phyloP scores from a whole-genome alignment of 2,113 vertebrate species.

The Grus americana region DNA sequence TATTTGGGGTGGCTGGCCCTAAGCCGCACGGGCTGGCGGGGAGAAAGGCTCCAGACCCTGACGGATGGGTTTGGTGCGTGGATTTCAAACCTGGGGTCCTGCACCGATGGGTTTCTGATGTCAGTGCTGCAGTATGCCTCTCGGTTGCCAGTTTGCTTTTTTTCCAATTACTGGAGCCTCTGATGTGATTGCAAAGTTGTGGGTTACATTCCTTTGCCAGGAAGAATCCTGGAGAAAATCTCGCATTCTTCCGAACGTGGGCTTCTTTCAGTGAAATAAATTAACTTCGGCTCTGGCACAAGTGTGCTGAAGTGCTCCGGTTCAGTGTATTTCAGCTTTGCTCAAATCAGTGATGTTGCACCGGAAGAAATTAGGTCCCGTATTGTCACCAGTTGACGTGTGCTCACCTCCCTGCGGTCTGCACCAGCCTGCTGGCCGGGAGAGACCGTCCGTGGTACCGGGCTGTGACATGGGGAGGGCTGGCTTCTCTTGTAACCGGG shows the following conservation, averaged over 20 bases:
- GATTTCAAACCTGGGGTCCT: not conserved
- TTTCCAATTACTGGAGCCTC: not conserved
- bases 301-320: not conserved
- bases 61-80: not conserved
- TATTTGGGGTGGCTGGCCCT: not conserved
- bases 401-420: not conserved
- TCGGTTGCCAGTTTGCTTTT: not conserved
- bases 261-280: rapidly evolving
- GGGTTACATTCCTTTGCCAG: not conserved
- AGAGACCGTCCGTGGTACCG: rapidly evolving
- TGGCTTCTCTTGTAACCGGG: not conserved
- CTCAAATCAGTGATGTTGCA: not conserved
- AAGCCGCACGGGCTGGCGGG: not conserved
- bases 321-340: rapidly evolving
- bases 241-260: not conserved
- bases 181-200: not conserved
- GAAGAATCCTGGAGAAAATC: not conserved
- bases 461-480: not conserved
- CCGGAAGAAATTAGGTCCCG: rapidly evolving
- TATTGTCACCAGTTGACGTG: rapidly evolving
- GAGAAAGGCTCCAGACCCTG: not conserved
- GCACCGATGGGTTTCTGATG: not conserved
- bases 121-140: not conserved
- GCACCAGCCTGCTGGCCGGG: rapidly evolving
- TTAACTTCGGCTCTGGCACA: not conserved